A percentile compares a stretch with the other conserved stretches of the same genome.
phyloP scores from a whole-genome alignment of 1,140 invertebrate species.

The Drosophila ambigua region DNA sequence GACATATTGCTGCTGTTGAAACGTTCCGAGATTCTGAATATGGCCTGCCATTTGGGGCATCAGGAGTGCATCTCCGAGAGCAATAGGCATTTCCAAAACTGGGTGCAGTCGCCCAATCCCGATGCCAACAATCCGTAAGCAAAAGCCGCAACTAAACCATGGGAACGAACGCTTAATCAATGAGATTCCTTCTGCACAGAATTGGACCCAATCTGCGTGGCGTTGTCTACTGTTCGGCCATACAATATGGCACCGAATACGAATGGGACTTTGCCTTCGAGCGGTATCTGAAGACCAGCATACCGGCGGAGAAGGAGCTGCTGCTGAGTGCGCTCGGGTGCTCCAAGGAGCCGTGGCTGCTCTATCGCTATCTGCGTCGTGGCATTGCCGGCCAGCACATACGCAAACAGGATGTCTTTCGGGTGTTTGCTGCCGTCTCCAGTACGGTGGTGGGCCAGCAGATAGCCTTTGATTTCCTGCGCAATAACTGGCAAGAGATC shows the following conservation, averaged over 20 bases:
- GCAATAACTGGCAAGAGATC: slow-evolving; percentile 89
- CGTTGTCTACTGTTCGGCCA: slow-evolving; percentile 93
- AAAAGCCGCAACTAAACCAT: no score
- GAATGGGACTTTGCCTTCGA: slow-evolving; percentile 95
- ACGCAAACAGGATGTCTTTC: slow-evolving; percentile 90
- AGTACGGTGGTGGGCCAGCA: slow-evolving; percentile 89
- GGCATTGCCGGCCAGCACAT: slow-evolving; percentile 90
- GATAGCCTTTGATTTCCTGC: slow-evolving; percentile 90
- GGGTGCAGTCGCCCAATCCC: slow-evolving; percentile 88
- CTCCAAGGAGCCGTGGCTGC: slow-evolving; percentile 89
- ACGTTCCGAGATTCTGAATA: slow-evolving; percentile 88
- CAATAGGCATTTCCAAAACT: slow-evolving; percentile 88
- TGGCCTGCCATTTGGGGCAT: slow-evolving; percentile 89
- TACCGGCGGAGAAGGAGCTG: slow-evolving; percentile 90
- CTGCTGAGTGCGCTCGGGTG: slow-evolving; percentile 92
- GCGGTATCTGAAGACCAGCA: slow-evolving; percentile 88
- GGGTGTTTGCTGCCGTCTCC: slow-evolving; percentile 90
- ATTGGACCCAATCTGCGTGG: slow-evolving; percentile 92
- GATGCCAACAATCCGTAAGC: slow-evolving; percentile 89
- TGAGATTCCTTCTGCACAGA: slow-evolving; percentile 15
- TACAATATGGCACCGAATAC: slow-evolving; percentile 89
- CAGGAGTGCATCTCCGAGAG: slow-evolving; percentile 89
- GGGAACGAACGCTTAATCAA: background rate
- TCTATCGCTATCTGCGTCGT: slow-evolving; percentile 90
- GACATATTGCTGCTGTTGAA: slow-evolving; percentile 88